Conservation (phyloP, 23 tunicate genomes). For the Ciona savignyi region DNA sequence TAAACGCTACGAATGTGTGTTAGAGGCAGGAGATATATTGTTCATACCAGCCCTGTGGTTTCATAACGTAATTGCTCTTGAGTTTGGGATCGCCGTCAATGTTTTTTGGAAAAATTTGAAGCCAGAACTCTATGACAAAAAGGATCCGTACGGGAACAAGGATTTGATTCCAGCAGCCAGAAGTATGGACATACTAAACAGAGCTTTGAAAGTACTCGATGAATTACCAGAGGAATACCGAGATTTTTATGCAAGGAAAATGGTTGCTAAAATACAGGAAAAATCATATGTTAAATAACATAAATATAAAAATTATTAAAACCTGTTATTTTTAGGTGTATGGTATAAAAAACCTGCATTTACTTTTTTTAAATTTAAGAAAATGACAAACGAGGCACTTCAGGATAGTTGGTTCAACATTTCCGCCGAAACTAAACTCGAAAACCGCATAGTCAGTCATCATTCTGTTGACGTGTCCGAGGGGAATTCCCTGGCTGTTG, state of each 20-base stretch:
- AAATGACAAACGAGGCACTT: no score
- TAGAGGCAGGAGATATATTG: slow-evolving; percentile 74
- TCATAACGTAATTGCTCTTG: slow-evolving; percentile 77
- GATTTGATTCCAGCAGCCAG: slow-evolving; percentile 82
- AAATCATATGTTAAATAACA: no score
- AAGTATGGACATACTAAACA: slow-evolving; percentile 54
- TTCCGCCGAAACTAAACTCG: background rate
- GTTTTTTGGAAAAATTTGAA: slow-evolving; percentile 83
- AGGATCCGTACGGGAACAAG: slow-evolving; percentile 93
- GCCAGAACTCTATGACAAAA: slow-evolving; percentile 43
- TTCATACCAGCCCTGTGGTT: slow-evolving; percentile 99
- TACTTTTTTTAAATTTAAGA: no score
- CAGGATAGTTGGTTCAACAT: background rate
- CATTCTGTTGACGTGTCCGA: background rate
- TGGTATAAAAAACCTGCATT: no score
- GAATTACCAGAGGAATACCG: slow-evolving; percentile 68
- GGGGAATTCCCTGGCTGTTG: background rate
- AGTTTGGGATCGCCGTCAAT: slow-evolving; percentile 93
- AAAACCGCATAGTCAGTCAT: background rate
- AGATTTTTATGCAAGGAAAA: slow-evolving; percentile 88
- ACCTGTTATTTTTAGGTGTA: no score
- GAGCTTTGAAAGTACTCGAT: slow-evolving; percentile 58
- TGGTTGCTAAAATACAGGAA: slow-evolving; percentile 31
- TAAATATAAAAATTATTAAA: no score
- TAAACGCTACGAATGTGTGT: slow-evolving; percentile 35